A percentile compares a stretch with the other conserved stretches of the same genome.
Conservation (phyloP, 2,113 vertebrate genomes). For the Passer montanus region DNA sequence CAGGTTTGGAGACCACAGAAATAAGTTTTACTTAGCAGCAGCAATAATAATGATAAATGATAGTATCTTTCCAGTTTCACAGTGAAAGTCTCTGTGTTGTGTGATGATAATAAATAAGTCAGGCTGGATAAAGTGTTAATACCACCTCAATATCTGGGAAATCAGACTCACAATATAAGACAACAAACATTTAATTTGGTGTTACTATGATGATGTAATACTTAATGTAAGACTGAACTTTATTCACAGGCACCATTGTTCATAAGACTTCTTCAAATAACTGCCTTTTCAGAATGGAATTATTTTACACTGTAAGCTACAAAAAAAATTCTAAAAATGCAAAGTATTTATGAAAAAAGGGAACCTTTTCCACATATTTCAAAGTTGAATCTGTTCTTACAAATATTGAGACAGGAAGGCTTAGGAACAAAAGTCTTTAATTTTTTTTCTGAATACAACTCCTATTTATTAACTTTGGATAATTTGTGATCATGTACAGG, state of each 20-base stretch:
- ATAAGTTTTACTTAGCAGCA: background rate
- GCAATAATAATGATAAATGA: background rate
- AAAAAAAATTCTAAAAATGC: background rate
- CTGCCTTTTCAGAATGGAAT: background rate
- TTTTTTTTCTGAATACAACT: background rate
- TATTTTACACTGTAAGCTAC: background rate
- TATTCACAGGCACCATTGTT: background rate
- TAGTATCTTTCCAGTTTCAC: background rate
- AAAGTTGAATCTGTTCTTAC: background rate
- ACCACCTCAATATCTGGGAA: background rate
- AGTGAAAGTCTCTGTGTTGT: background rate
- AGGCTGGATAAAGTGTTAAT: background rate
- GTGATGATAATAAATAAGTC: background rate
- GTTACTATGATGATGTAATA: background rate
- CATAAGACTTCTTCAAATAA: background rate
- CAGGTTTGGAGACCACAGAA: background rate
- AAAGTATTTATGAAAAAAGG: background rate
- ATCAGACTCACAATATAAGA: background rate
- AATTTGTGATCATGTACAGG: background rate
- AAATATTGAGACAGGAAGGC: background rate
- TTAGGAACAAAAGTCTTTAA: background rate
- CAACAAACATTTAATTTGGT: constrained; percentile 13
- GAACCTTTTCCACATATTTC: background rate
- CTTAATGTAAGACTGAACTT: background rate
- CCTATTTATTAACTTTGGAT: background rate